Percentiles rank a stretch among this genome's conserved stretches.
phyloP scores from a whole-genome alignment of 2,113 vertebrate genomes.

The Herpailurus yagouaroundi region DNA sequence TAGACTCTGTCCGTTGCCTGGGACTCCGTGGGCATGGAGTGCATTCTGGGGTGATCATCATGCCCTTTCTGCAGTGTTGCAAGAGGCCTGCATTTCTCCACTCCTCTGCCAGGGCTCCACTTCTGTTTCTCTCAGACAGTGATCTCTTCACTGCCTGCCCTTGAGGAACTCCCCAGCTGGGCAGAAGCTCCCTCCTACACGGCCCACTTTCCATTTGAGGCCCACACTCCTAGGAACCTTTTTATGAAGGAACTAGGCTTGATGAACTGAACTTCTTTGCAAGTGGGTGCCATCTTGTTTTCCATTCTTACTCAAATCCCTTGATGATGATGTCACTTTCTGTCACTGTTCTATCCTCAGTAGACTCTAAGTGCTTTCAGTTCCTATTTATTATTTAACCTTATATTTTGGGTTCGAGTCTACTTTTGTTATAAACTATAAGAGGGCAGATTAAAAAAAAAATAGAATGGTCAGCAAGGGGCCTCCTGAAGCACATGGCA shows the following conservation, averaged over 20 bases:
- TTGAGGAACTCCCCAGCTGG: neutral
- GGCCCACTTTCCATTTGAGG: neutral
- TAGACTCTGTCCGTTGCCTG: neutral
- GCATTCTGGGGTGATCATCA: neutral
- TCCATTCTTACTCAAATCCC: neutral
- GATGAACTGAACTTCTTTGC: neutral
- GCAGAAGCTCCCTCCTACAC: neutral
- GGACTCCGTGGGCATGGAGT: neutral
- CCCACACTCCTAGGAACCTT: neutral
- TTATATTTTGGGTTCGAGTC: neutral
- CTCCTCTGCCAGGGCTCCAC: neutral
- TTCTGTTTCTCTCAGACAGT: neutral
- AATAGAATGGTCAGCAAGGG: neutral
- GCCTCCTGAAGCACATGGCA: neutral
- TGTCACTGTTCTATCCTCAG: neutral
- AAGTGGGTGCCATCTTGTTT: neutral
- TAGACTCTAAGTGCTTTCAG: neutral
- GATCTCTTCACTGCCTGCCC: neutral
- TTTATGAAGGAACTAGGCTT: neutral
- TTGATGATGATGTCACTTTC: neutral
- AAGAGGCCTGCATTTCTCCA: neutral
- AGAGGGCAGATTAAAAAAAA: neutral
- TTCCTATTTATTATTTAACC: neutral
- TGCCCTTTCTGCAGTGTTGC: neutral
- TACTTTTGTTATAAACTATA: neutral